Base-by-base conservation (phyloP, 2,888 invertebrate genomes). In the Ryuthela nishihirai region DNA sequence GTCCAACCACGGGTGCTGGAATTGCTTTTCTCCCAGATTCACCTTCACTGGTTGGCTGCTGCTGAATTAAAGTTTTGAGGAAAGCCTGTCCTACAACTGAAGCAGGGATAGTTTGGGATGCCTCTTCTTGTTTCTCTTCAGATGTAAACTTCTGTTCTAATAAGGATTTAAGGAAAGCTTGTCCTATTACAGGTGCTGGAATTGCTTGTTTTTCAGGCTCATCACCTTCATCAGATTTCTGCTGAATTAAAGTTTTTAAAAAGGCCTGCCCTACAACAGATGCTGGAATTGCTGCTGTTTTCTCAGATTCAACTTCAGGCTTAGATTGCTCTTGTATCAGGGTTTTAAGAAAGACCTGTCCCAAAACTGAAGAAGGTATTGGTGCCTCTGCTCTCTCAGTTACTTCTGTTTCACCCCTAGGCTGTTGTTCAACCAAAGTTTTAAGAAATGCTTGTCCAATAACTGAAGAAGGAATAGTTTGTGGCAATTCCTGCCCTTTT, bases 231-330 rank as follows among this genome's bases (percentile, higher is more conserved):
- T n/a, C 26, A 7, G 12, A 29, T 29, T 9, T 7, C 7, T 29
- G 29, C 7, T 9, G 29, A 15, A 53, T 4, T 9, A 58, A 38
- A 15, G 52, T 20, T 52, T 58, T 58, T n/a, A 58, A 40, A 38
- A 58, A 58, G n/a, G 52, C 15, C 25, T 58, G 58, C 25, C 58
- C 46, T 21, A 58, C 32, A 32, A 52, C 58, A 32, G 52, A 12
- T n/a, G 58, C 36, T 38, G 58, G 58, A 32, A 58, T 53, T 15
- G 43, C 12, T n/a, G n/a, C n/a, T n/a, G n/a, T n/a, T n/a, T n/a
- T n/a, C n/a, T n/a, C n/a, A n/a, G n/a, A n/a, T n/a, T n/a, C n/a
- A 18, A 15, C 18, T 12, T 44, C 36, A 15, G 12, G 10, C 17
- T 10, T 4, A 25, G 36, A 12, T 12, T 29, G 29, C 29, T 29